phyloP scores from a whole-genome alignment of 30 jellyfish, hydroid and myxozoan species.

The Phacellophora camtschatica region DNA sequence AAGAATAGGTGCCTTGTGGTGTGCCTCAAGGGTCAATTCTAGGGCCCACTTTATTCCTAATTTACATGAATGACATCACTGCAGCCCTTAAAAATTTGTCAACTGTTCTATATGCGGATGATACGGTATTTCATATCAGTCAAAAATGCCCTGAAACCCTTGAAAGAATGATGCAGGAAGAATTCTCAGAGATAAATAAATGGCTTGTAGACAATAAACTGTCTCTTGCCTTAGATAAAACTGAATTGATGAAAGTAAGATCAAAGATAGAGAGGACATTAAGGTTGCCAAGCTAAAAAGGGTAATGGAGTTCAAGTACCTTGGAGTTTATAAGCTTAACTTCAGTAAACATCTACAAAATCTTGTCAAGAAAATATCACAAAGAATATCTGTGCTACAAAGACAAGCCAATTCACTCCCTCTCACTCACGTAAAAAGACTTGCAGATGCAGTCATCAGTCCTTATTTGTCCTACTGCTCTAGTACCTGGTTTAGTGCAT shows the following conservation, averaged over 20 bases:
- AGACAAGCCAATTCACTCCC: conserved; percentile 64
- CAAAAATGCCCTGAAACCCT: conserved; percentile 51
- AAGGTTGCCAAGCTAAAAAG: conserved; percentile 49
- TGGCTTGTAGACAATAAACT: conserved; percentile 53
- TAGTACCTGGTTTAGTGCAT: conserved; percentile 60
- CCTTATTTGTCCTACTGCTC: conserved; percentile 52
- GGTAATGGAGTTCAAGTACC: conserved; percentile 48
- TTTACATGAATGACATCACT: conserved; percentile 21
- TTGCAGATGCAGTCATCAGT: conserved; percentile 66
- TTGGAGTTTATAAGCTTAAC: conserved; percentile 55
- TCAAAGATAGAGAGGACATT: conserved; percentile 54
- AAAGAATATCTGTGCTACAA: conserved; percentile 39
- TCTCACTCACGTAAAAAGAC: conserved; percentile 54
- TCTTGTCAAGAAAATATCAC: conserved; percentile 41
- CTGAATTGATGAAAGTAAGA: conserved; percentile 50
- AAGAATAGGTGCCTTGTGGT: conserved; percentile 27
- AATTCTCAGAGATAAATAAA: conserved; percentile 12
- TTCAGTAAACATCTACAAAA: conserved; percentile 45
- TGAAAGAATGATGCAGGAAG: conserved; percentile 31
- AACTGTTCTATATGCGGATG: conserved; percentile 42
- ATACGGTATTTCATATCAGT: conserved; percentile 38
- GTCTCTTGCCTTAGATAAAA: conserved; percentile 47
- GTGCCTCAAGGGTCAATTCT: conserved; percentile 51
- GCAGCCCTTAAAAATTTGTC: conserved; percentile 17
- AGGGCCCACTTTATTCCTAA: conserved; percentile 25